Evolutionary conservation across 2,113 vertebrate genomes (phyloP), one percentile per base, ranked within the genome.

Genomic region (Mormyrus iriodes): DNA sequence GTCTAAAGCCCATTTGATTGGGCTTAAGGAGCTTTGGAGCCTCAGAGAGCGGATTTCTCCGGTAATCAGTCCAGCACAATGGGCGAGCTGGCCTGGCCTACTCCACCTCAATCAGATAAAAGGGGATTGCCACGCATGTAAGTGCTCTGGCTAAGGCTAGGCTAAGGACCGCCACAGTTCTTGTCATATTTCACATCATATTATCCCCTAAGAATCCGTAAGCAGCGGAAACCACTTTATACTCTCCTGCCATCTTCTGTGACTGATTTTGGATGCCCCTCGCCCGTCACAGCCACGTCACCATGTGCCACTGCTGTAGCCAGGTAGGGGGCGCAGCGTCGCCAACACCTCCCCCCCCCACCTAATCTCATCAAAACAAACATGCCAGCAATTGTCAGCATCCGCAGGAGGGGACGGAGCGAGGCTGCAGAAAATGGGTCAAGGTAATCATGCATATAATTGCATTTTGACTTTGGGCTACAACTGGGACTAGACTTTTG

Each of bases 361-460:
- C 93, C 93, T 95, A 95, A 94, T 96, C 93, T 95, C 94, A 95
- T 95, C 94, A 95, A 95, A 95, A 95, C 94, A 95, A 95, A 95
- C 92, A 94, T 94, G 94, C 92, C 93, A 93, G 94, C 94, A 94
- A 93, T 94, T 95, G 95, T 95, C 94, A 94, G 94, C 93, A 94
- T 91, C 93, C 90, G 42, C 92, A 86, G 61, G 79, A 89, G 90
- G 51, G 90, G 91, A 93, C 93, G 39, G 73, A 94, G 21, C 9
- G 93, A 91, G 95, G 94, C 93, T 94, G 94, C 93, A 95, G 96
- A 95, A 97, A 97, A 95, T 93, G 93, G 93, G 94, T 94, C 93
- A 94, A 94, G 94, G 92, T 94, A 95, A 94, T 94, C 94, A 94
- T 91, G 94, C 94, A 93, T 94, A 95, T 96, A 96, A 95, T 95